Base-by-base conservation (phyloP, 2,113 vertebrate genomes). In the Nerophis lumbriciformis region DNA sequence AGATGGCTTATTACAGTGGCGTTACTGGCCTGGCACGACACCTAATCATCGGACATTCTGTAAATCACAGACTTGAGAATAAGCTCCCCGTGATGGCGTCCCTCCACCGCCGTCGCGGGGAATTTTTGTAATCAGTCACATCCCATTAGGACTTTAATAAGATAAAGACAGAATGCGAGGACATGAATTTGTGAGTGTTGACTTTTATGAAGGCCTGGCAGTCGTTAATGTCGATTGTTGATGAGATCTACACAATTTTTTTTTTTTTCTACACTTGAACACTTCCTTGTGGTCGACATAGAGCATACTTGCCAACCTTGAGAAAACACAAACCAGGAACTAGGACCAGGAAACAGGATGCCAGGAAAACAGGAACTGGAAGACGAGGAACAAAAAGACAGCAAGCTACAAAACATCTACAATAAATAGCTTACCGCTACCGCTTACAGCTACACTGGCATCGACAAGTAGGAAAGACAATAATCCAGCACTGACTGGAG, bases 1-100 rank as follows among this genome's bases (percentile, higher is more conserved):
- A 85, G 85, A 90, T 90, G 86, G 84, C 88, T 89, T 88, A 90
- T 90, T 90, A 89, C 82, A 88, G 86, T 80, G 88, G 63, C 63
- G 83, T 82, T 82, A 86, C 83, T 73, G 75, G 82, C 75, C 77
- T 66, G 74, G 85, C 82, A 85, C 85, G 86, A 86, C 84, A 86
- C 87, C 85, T 82, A 88, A 88, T 84, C 80, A 86, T 89, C 80
- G 79, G 73, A 73, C 71, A 80, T 84, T 81, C 76, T 82, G 76
- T 87, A 86, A 90, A 86, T 85, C 76, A 84, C 71, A 19, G 66
- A 65, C 59, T 86, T 79, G 78, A 85, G 83, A 85, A 86, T 76
- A 78, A 83, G 62, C 70, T 19, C 68, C 70, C 85, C 72, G 81
- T 66, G 38, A 73, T 85, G 81, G 84, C 76, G 71, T 83, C 87